Percentiles rank a stretch among this genome's conserved stretches.
These are phyloP conservation scores for Alfaro cultratus DNA, from an alignment of 2,797 vertebrate species.

Conservation along the genomic window DNA sequence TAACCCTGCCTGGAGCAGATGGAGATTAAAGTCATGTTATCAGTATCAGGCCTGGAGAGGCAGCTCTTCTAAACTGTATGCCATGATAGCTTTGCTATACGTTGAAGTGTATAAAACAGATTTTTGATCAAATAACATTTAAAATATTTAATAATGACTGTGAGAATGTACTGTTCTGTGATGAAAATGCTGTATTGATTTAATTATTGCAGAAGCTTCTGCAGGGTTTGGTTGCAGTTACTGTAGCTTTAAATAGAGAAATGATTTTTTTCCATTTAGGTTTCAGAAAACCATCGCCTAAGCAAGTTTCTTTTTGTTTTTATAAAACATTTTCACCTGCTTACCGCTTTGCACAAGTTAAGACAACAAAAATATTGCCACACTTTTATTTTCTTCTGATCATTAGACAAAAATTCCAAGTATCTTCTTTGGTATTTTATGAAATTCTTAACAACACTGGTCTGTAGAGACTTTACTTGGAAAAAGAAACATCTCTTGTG, in stretches of 20 bases:
- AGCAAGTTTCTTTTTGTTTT: background rate
- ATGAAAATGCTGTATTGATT: background rate
- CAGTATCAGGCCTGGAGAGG: background rate
- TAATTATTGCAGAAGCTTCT: background rate
- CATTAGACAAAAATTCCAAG: background rate
- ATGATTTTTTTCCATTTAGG: background rate
- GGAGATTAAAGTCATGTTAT: conserved; percentile 13
- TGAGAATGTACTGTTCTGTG: background rate
- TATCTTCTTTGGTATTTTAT: background rate
- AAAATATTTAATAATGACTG: background rate
- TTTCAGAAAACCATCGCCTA: background rate
- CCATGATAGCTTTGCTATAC: background rate
- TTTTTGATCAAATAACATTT: background rate
- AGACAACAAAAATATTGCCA: background rate
- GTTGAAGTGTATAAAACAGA: background rate
- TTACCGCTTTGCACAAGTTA: background rate
- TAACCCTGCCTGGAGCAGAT: conserved; percentile 12
- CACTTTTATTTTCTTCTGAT: background rate
- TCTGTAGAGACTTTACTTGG: background rate
- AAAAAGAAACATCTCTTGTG: background rate
- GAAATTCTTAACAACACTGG: background rate
- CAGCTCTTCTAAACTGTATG: background rate
- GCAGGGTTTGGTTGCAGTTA: background rate
- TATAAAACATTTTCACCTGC: background rate
- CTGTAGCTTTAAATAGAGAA: background rate